These are phyloP conservation scores for Tiliacea aurago DNA, from an alignment of 2,888 invertebrate species.

Conservation along the genomic window DNA sequence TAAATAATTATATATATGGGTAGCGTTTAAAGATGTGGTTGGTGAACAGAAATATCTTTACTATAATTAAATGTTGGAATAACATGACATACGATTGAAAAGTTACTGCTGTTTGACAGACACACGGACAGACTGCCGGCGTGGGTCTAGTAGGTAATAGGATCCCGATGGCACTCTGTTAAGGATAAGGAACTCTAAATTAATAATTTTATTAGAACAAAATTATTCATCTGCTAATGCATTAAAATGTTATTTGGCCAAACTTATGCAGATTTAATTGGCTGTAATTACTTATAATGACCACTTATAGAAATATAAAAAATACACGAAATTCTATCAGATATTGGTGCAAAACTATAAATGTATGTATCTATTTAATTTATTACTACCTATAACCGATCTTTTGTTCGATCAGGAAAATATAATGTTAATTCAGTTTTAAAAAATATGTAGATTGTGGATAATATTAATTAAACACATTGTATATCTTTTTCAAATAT, in stretches of 20 bases:
- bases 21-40: background rate
- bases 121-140: no score
- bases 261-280: conserved; percentile 5
- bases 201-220: background rate
- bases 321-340: background rate
- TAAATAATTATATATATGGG: conserved; percentile 19
- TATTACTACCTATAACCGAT: conserved; percentile 26
- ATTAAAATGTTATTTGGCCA: background rate
- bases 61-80: background rate
- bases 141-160: background rate
- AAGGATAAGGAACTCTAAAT: no score
- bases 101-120: background rate
- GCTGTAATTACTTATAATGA: conserved; percentile 8
- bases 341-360: conserved; percentile 13
- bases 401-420: conserved; percentile 26
- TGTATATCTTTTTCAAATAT: conserved; percentile 26
- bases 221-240: background rate
- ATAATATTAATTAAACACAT: conserved; percentile 37
- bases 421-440: conserved; percentile 30
- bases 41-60: background rate
- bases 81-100: background rate
- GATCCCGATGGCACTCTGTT: no score
- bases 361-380: conserved; percentile 19
- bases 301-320: conserved; percentile 1
- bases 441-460: conserved; percentile 6